Evolutionary conservation across 2,888 invertebrate species (phyloP).

Genomic region (Saturnia japonica): DNA sequence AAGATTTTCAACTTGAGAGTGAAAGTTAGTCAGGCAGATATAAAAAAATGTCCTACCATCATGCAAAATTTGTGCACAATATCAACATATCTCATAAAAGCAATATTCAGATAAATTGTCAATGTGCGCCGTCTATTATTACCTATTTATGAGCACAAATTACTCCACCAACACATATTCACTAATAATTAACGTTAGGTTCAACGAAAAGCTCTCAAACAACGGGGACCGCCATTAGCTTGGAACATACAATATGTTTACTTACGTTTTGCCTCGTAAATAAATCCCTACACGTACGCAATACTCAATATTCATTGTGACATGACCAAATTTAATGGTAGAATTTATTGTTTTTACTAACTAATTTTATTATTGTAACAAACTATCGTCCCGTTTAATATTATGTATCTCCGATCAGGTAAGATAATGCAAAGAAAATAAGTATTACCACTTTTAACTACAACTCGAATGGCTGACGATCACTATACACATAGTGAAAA

Average conservation of each 20-base stretch:
- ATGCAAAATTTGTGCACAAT: neutral
- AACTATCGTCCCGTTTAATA: neutral
- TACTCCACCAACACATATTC: neutral
- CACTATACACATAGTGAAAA: too few species aligned
- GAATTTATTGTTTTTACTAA: neutral
- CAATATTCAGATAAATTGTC: neutral
- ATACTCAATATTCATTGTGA: constrained; percentile 5
- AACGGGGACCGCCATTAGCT: constrained; percentile 22
- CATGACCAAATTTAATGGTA: neutral
- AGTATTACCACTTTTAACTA: too few species aligned
- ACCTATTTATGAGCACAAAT: neutral
- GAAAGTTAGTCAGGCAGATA: too few species aligned
- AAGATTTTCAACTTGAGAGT: too few species aligned
- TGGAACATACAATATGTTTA: constrained; percentile 21
- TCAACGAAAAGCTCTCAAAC: constrained; percentile 24
- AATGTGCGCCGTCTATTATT: neutral
- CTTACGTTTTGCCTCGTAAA: neutral
- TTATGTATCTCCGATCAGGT: too few species aligned
- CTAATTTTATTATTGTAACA: neutral
- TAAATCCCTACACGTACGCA: neutral
- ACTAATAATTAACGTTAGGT: constrained; percentile 21
- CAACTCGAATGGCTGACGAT: too few species aligned
- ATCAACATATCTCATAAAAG: neutral
- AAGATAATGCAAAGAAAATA: neutral
- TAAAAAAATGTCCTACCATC: too few species aligned